These are phyloP conservation scores for Muraenolepis orangiensis DNA, from an alignment of 2,797 vertebrate species.

Conservation along the genomic window DNA sequence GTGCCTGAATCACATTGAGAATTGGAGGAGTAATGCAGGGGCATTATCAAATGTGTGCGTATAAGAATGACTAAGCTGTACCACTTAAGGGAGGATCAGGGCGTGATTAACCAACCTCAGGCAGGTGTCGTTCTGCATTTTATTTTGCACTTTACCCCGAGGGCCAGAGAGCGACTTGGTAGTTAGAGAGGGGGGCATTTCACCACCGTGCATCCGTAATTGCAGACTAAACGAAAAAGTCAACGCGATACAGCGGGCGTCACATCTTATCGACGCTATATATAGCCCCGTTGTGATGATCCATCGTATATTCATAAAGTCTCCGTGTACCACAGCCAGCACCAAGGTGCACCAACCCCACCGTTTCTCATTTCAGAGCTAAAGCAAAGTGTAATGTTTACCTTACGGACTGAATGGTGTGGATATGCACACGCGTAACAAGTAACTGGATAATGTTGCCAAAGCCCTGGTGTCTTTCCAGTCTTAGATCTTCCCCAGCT, in stretches of 20 bases:
- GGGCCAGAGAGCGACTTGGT: background rate
- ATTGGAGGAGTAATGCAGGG: constrained; percentile 39
- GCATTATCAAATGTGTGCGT: constrained; percentile 52
- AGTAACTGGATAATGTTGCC: constrained; percentile 24
- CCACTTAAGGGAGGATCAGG: constrained; percentile 5
- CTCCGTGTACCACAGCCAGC: background rate
- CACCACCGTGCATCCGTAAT: constrained; percentile 3
- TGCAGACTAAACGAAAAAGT: background rate
- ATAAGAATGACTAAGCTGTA: constrained; percentile 44
- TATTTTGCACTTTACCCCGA: constrained; percentile 11
- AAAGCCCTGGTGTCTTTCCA: constrained; percentile 27
- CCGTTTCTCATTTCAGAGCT: background rate
- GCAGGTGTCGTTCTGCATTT: constrained; percentile 10
- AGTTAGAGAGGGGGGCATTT: constrained; percentile 3
- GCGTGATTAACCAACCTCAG: constrained; percentile 2
- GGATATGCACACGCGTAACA: constrained; percentile 9
- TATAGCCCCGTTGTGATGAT: background rate
- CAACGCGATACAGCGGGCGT: background rate
- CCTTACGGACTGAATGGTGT: background rate
- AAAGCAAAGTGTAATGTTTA: background rate
- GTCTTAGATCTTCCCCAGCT: constrained; percentile 44
- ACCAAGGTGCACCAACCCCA: background rate
- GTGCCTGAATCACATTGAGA: background rate
- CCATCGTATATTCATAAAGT: background rate
- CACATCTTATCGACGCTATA: background rate